Percentiles rank a stretch among this genome's conserved stretches.
phyloP scores from a whole-genome alignment of 2,797 vertebrate species.

The Chelonia mydas region DNA sequence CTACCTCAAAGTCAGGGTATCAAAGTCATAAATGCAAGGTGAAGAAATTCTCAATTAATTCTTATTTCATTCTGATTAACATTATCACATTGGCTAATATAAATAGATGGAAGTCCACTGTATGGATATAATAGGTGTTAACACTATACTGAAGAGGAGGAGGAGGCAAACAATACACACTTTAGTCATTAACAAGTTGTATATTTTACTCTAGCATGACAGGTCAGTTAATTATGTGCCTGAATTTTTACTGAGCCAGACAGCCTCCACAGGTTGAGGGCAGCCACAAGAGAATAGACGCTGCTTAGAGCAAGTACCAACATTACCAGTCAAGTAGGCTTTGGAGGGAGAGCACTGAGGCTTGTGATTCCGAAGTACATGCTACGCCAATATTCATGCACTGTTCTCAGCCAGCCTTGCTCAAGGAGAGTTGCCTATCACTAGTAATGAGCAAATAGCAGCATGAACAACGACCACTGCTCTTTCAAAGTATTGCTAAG shows the following conservation, averaged over 20 bases:
- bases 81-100: neutral
- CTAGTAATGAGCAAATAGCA: neutral
- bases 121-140: neutral
- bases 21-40: neutral
- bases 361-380: neutral
- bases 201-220: neutral
- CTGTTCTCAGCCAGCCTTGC: neutral
- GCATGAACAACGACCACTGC: neutral
- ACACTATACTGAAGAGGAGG: neutral
- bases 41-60: neutral
- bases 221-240: neutral
- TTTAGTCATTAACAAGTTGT: no score
- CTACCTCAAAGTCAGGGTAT: neutral
- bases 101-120: neutral
- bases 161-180: neutral
- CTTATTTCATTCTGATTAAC: neutral
- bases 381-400: neutral
- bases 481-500: neutral
- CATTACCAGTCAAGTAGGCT: neutral
- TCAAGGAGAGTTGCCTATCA: neutral
- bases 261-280: neutral
- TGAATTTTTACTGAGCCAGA: neutral
- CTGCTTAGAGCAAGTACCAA: neutral
- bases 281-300: neutral
- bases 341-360: neutral